Evolutionary conservation across 1,140 invertebrate genomes (phyloP).

Genomic region (Portunus trituberculatus): DNA sequence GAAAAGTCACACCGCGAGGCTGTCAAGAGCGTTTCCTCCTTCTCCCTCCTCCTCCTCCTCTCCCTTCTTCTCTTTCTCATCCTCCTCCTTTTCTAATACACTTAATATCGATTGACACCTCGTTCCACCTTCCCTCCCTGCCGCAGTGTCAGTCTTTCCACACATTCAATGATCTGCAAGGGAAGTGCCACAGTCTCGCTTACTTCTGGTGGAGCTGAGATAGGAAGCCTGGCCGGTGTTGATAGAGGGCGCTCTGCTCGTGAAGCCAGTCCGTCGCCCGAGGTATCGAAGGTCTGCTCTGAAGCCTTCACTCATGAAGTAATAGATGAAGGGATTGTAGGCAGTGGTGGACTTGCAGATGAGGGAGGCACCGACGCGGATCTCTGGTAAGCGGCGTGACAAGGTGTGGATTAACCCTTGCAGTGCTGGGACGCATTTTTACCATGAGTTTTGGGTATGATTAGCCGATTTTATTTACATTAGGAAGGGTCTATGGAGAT

Average conservation of each 20-base stretch:
- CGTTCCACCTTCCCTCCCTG: background rate
- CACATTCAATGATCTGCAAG: background rate
- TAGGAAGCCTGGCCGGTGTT: conserved; percentile 52
- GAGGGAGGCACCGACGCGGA: conserved; percentile 67
- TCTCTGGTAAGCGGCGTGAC: background rate
- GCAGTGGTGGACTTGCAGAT: conserved; percentile 78
- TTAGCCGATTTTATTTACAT: no score
- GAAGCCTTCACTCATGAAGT: conserved; percentile 78
- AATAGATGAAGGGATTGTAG: conserved; percentile 78
- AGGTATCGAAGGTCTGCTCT: conserved; percentile 72
- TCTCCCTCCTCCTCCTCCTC: background rate
- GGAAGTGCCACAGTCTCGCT: background rate
- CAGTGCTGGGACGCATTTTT: no score
- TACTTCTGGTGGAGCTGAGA: conserved; percentile 60
- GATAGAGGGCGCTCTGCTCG: background rate
- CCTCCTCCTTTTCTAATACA: background rate
- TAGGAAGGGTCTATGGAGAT: no score
- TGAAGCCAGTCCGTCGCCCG: conserved; percentile 6
- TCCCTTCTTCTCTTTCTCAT: background rate
- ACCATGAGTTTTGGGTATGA: no score
- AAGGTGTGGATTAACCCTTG: background rate
- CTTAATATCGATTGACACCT: background rate
- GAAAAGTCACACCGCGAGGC: no score
- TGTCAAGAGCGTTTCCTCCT: no score
- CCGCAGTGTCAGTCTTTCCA: background rate